Evolutionary conservation across 2,113 vertebrate species (phyloP).

Genomic region (human): GRCh38 chr20:16047001-16047500

Average conservation of each 20-base stretch:
- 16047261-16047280: not conserved
- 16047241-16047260: not conserved
- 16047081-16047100: not conserved
- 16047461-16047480: not conserved
- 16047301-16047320: not conserved
- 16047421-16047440: not conserved
- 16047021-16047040: not conserved
- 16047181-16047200: not conserved
- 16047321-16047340: not conserved
- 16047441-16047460: not conserved
- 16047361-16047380: not conserved
- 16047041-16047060: not conserved
- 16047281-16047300: not conserved
- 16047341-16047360: not conserved
- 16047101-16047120: not conserved
- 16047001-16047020: not conserved
- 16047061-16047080: not conserved
- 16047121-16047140: not conserved
- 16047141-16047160: not conserved
- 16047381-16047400: not conserved
- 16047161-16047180: not conserved
- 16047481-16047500: not conserved
- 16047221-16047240: not conserved
- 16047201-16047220: not conserved
- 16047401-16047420: not conserved